Evolutionary conservation across 2,888 invertebrate genomes (phyloP).

Genomic region (Syrphus vitripennis): DNA sequence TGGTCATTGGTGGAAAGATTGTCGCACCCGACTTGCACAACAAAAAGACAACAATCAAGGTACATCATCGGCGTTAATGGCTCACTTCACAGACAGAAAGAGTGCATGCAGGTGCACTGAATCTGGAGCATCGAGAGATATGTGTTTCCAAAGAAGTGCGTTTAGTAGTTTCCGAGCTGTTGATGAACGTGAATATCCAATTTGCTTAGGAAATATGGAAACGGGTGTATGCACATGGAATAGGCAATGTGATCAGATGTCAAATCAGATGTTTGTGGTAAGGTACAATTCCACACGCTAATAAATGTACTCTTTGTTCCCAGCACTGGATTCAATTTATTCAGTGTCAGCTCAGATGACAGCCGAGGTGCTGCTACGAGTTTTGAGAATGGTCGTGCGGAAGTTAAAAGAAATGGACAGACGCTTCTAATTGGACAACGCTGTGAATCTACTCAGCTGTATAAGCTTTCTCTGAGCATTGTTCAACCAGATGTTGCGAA

Average conservation of each 20-base stretch:
- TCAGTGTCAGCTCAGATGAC: conserved; percentile 26
- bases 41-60: neutral
- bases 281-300: neutral
- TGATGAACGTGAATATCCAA: neutral
- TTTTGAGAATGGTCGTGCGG: conserved; percentile 18
- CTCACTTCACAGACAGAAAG: neutral
- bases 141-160: conserved; percentile 2
- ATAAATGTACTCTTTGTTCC: conserved; percentile 13
- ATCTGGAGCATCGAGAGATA: conserved; percentile 9
- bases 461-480: conserved; percentile 5
- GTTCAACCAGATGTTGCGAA: conserved; percentile 4
- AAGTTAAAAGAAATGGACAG: conserved; percentile 21
- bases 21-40: neutral
- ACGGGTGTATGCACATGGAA: neutral
- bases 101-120: neutral
- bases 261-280: neutral
- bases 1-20: conserved; percentile 16
- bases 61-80: neutral
- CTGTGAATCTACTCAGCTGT: neutral
- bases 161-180: neutral
- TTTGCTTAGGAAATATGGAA: neutral
- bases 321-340: neutral
- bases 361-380: conserved; percentile 23
- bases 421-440: conserved; percentile 13
- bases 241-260: neutral